Evolutionary conservation across 2,797 vertebrate species (phyloP).

Genomic region (Staurois parvus): DNA sequence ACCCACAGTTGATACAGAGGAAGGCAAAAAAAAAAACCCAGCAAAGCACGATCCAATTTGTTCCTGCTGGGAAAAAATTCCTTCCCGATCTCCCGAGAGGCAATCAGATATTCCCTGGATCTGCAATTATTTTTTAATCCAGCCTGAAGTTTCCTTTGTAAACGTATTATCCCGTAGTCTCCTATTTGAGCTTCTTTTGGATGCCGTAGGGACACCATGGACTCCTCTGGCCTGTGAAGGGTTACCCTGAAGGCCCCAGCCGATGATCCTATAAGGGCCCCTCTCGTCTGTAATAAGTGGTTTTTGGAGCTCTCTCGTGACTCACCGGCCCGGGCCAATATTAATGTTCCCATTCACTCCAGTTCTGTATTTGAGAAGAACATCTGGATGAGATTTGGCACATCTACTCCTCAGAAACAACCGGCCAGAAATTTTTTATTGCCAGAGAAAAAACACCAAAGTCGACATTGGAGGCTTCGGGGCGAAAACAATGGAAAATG

Average conservation of each 20-base stretch:
- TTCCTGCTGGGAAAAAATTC: too few species aligned
- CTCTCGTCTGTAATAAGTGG: conserved; percentile 32
- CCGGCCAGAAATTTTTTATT: conserved; percentile 4
- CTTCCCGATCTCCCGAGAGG: too few species aligned
- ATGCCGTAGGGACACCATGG: too few species aligned
- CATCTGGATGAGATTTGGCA: conserved; percentile 50
- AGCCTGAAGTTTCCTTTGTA: too few species aligned
- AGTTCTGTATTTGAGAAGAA: not conserved
- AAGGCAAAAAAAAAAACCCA: too few species aligned
- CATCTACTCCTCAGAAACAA: not conserved
- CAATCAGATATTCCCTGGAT: too few species aligned
- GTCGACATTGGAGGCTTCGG: not conserved
- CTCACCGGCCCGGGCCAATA: conserved; percentile 25
- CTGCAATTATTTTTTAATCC: too few species aligned
- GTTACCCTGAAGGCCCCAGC: conserved; percentile 7
- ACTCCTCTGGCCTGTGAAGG: not conserved
- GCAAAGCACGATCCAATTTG: too few species aligned
- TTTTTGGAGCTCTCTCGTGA: conserved; percentile 22
- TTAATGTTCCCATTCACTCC: conserved; percentile 42
- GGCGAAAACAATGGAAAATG: conserved; percentile 5
- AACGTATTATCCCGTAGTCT: too few species aligned
- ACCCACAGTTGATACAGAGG: too few species aligned
- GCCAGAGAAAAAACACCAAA: conserved; percentile 16
- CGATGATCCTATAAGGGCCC: not conserved
- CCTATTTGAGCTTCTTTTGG: too few species aligned